phyloP scores from a whole-genome alignment of 37 sponge, comb jelly and placozoan genomes.

The Cladorhizidae sp. region DNA sequence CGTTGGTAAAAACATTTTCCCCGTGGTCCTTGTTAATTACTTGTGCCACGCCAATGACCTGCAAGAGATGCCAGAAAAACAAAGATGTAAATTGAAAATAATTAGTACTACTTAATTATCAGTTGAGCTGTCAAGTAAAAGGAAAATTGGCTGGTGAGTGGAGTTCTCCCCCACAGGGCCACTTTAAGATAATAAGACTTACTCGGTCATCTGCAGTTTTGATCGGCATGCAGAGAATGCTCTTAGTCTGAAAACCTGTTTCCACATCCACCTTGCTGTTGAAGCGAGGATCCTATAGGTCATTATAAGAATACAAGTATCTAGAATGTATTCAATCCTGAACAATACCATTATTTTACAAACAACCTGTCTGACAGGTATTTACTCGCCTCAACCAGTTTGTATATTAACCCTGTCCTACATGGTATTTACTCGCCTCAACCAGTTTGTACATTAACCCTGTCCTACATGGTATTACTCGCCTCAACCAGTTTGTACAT shows the following conservation, averaged over 20 bases:
- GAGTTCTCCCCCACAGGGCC: too few relatives aligned
- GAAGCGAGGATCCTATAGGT: constrained; percentile 74
- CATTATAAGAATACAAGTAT: too few relatives aligned
- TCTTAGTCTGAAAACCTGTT: constrained; percentile 87
- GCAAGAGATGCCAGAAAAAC: background rate
- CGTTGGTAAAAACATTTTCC: constrained; percentile 52
- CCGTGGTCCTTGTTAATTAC: constrained; percentile 90
- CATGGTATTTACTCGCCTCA: too few relatives aligned
- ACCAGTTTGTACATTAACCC: too few relatives aligned
- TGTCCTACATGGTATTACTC: too few relatives aligned
- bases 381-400: too few relatives aligned
- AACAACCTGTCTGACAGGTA: too few relatives aligned
- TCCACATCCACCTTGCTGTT: constrained; percentile 71
- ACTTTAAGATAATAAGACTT: background rate
- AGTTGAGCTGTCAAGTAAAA: background rate
- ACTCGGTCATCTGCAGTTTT: constrained; percentile 76
- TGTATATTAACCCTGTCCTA: too few relatives aligned
- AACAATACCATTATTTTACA: too few relatives aligned
- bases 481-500: too few relatives aligned
- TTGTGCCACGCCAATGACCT: constrained; percentile 94
- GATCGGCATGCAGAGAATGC: constrained; percentile 93
- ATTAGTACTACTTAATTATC: background rate
- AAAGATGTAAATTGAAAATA: background rate
- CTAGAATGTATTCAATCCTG: too few relatives aligned
- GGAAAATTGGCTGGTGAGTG: too few relatives aligned